Evolutionary conservation across 2,888 invertebrate genomes (phyloP).

Genomic region (Sturmia bella): DNA sequence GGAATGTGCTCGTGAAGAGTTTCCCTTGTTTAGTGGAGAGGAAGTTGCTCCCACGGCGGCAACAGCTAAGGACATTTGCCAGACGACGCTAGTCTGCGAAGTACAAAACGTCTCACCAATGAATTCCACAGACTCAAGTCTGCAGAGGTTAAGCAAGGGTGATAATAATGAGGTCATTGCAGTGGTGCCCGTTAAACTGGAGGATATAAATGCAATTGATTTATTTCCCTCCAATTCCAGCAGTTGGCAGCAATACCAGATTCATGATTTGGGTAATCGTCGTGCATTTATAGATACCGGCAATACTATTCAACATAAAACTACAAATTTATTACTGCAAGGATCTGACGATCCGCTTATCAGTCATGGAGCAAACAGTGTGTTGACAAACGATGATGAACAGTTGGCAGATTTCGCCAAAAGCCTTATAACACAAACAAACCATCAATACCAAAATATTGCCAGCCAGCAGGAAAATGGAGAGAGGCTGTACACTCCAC

Average conservation of each 20-base stretch:
- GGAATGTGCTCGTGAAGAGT: constrained; percentile 78
- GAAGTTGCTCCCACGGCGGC: constrained; percentile 69
- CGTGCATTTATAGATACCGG: constrained; percentile 52
- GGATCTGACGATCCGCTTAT: constrained; percentile 82
- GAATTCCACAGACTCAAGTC: background rate
- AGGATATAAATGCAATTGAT: constrained; percentile 68
- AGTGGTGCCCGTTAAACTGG: constrained; percentile 73
- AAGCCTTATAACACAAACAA: constrained; percentile 70
- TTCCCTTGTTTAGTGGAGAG: constrained; percentile 74
- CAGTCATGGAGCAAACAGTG: constrained; percentile 79
- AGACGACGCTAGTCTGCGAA: constrained; percentile 71
- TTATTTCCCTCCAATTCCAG: constrained; percentile 70
- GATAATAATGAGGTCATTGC: constrained; percentile 23
- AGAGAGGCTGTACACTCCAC: constrained; percentile 10
- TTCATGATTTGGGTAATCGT: constrained; percentile 71
- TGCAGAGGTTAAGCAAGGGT: constrained; percentile 49
- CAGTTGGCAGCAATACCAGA: constrained; percentile 72
- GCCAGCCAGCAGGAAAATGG: constrained; percentile 25
- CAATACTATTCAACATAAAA: constrained; percentile 66
- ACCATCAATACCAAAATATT: constrained; percentile 24
- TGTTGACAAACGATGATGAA: constrained; percentile 77
- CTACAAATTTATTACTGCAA: constrained; percentile 77
- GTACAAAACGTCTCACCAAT: constrained; percentile 70
- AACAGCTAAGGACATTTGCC: constrained; percentile 72
- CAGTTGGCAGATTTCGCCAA: constrained; percentile 77